A percentile compares a stretch with the other conserved stretches of the same genome.
These are phyloP conservation scores for Frankliniella fusca DNA, from an alignment of 2,888 invertebrate genomes.

Conservation along the genomic window DNA sequence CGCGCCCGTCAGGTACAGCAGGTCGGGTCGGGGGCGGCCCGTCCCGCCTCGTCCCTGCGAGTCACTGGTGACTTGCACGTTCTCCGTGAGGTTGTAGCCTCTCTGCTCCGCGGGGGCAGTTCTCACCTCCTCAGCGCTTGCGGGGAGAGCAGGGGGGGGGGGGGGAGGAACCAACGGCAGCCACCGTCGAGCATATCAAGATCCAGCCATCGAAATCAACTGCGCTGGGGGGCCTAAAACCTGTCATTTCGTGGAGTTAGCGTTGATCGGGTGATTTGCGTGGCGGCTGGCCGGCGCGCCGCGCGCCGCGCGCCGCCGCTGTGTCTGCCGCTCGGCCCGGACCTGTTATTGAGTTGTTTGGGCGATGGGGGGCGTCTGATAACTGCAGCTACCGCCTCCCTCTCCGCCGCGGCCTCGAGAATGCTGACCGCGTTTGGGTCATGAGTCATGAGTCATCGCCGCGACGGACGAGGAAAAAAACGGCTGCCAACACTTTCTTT, in stretches of 20 bases:
- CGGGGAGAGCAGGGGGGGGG: too few relatives aligned
- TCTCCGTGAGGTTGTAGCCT: too few relatives aligned
- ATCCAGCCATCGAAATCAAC: neutral
- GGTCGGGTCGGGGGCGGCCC: too few relatives aligned
- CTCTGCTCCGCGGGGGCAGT: too few relatives aligned
- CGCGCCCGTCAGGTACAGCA: too few relatives aligned
- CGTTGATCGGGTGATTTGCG: slow-evolving; percentile 6
- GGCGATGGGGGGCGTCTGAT: neutral
- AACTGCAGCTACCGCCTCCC: neutral
- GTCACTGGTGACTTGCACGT: too few relatives aligned
- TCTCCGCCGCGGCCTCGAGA: neutral
- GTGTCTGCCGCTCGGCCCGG: neutral
- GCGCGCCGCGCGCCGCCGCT: neutral
- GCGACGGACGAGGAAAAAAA: neutral
- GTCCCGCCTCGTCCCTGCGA: too few relatives aligned
- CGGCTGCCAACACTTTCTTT: neutral
- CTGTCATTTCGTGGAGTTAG: slow-evolving; percentile 5
- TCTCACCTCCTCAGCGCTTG: too few relatives aligned
- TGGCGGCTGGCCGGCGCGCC: neutral
- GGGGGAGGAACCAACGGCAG: too few relatives aligned
- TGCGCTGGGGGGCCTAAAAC: neutral
- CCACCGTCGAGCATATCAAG: neutral
- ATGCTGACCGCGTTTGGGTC: neutral
- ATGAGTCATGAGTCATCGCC: slow-evolving; percentile 4
- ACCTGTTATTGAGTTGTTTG: slow-evolving; percentile 8